Conservation (phyloP, 2,888 invertebrate species). For the Melangyna quadrimaculata region DNA sequence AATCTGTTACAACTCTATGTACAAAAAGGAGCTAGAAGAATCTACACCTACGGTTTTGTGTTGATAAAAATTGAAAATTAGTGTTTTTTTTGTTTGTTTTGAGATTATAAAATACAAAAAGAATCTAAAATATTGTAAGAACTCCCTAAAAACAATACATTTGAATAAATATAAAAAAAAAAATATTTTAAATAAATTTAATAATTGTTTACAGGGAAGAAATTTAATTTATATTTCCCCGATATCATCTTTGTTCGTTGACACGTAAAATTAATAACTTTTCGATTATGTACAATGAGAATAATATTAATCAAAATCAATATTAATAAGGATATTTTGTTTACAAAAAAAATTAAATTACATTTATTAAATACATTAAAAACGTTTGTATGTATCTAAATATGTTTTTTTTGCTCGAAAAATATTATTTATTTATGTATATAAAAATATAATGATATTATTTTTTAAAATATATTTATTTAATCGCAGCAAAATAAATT, state of each 20-base stretch:
- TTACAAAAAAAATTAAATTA: too few relatives aligned
- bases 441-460: slow-evolving; percentile 63
- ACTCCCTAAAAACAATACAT: slow-evolving; percentile 27
- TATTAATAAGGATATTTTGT: background rate
- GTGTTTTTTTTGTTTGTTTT: slow-evolving; percentile 9
- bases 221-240: slow-evolving; percentile 2
- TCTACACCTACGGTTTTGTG: background rate
- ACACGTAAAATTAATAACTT: slow-evolving; percentile 15
- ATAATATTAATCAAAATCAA: slow-evolving; percentile 3
- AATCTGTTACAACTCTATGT: slow-evolving; percentile 46
- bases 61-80: slow-evolving; percentile 23
- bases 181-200: slow-evolving; percentile 20
- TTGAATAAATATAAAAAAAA: slow-evolving; percentile 57
- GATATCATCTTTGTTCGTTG: slow-evolving; percentile 58
- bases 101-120: slow-evolving; percentile 47
- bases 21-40: slow-evolving; percentile 62
- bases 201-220: background rate
- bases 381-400: background rate
- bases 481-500: slow-evolving; percentile 71
- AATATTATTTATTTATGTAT: slow-evolving; percentile 75
- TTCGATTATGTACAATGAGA: slow-evolving; percentile 55
- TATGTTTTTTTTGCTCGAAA: slow-evolving; percentile 44
- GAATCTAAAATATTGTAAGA: slow-evolving; percentile 31
- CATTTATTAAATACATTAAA: background rate
- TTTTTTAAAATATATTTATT: slow-evolving; percentile 51